Base-by-base conservation (phyloP, 2,797 vertebrate genomes). In the Sparidentex hasta region DNA sequence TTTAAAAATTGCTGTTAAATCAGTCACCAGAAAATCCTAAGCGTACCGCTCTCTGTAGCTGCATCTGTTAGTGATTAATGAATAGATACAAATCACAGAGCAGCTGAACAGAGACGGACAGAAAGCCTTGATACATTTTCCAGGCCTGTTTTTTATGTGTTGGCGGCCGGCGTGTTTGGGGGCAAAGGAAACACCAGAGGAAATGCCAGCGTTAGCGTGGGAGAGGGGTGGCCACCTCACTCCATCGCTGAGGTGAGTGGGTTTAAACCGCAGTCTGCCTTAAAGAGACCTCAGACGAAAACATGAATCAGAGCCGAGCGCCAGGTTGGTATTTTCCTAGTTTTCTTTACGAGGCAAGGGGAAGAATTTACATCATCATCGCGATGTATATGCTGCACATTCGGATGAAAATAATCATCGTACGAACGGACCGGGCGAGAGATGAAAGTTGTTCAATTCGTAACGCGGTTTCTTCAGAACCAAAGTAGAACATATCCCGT, bases 171-270 rank as follows among this genome's bases (percentile, higher is more conserved):
- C 18, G 48, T 85, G 85, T 87, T 90, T 84, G 71, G 78, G 81
- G 84, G 85, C 72, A 81, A 80, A 86, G 88, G 89, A 92, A 89
- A 85, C 84, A 55, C 83, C 72, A 78, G 84, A 90, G 90, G 88
- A 93, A 92, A 91, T 90, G 88, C 87, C 88, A 84, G 78, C 44
- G 64, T 81, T 81, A 75, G 87, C 57, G 77, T 87, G 84, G 88
- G 87, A 88, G 88, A 86, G 78, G 70, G 83, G 83, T 62, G 85
- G 77, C 65, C 84, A 73, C 78, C 76, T 92, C 82, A 44, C 84
- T 81, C 71, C 76, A 83, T 90, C 80, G 76, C 69, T 76, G 84
- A 92, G 90, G 84, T 90, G 85, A 92, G 84, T 76, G 86, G 85
- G 86, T 93, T 93, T 86, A 88, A 88, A 81, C 85, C 83, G 67